Percentiles rank a stretch among this genome's conserved stretches.
phyloP scores from a whole-genome alignment of 2,888 invertebrate genomes.

The Stictocephala bisonia region DNA sequence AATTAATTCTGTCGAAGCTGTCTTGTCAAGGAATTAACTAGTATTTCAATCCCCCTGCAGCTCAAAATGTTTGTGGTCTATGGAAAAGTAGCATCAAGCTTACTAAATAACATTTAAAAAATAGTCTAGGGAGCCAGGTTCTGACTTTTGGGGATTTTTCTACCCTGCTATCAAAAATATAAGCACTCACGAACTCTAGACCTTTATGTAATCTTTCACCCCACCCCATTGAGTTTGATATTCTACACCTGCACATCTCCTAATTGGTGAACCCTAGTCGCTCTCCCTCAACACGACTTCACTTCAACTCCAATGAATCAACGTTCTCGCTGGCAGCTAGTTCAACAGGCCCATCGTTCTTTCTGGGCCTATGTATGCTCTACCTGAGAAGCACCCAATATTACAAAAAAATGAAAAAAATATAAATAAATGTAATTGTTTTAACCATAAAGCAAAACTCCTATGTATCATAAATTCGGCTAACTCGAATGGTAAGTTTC shows the following conservation, averaged over 20 bases:
- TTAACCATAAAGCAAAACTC: too few species aligned
- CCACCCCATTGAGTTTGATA: slow-evolving; percentile 1
- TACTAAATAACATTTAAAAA: slow-evolving; percentile 60
- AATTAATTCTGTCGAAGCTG: slow-evolving; percentile 56
- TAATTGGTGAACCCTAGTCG: slow-evolving; percentile 11
- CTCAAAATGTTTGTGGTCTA: slow-evolving; percentile 62
- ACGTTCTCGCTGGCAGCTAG: slow-evolving; percentile 57
- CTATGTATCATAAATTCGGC: too few species aligned
- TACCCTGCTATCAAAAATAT: slow-evolving; percentile 61
- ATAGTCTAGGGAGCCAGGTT: slow-evolving; percentile 55
- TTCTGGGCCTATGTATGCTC: too few species aligned
- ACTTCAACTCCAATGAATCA: slow-evolving; percentile 40
- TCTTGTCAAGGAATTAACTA: slow-evolving; percentile 56
- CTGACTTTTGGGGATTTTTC: slow-evolving; percentile 61
- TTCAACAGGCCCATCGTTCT: slow-evolving; percentile 54
- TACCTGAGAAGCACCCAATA: too few species aligned
- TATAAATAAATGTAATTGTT: too few species aligned
- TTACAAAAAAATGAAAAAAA: too few species aligned
- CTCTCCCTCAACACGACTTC: background rate
- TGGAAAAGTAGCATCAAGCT: slow-evolving; percentile 62
- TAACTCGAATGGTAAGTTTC: too few species aligned
- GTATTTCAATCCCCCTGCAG: slow-evolving; percentile 55
- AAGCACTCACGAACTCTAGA: slow-evolving; percentile 61
- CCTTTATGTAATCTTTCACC: slow-evolving; percentile 54
- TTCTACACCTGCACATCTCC: slow-evolving; percentile 27